Evolutionary conservation across 1,140 invertebrate species (phyloP), one percentile per base, ranked within the genome.

Genomic region (Leptinotarsa texana): DNA sequence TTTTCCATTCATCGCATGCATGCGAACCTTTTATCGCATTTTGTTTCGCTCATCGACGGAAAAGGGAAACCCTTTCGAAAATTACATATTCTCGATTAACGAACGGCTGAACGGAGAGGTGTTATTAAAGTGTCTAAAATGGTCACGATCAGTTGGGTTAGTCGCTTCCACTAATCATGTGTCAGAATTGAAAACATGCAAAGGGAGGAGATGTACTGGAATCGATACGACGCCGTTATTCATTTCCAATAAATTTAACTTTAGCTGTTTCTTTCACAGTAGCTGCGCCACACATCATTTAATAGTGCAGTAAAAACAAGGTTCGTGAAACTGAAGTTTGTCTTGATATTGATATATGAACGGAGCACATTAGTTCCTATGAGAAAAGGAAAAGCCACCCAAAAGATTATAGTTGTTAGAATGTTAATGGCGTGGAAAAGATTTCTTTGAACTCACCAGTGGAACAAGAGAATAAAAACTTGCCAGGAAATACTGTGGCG

Each of bases 111-210:
- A 63, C 75, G 51, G 62, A 62, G 49, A 76, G 67, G 75, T 76
- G 75, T 76, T 76, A 76, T 76, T 76, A 76, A 76, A 76, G 75
- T 76, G 75, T 73, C 75, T 65, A 65, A 66, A 73, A 76, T 73
- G 75, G 75, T 76, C 75, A 70, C 71, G 75, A 76, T 76, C 75
- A 73, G 63, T 76, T 69, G 61, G 73, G 75, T 76, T 73, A 69
- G 75, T 65, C 72, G 72, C 75, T 73, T 73, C 71, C 75, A 73
- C 75, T 76, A 73, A 76, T 73, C 75, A 73, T 73, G 72, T 73
- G 75, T 76, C 75, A 73, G 75, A 65, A 73, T 73, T 33, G 75
- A 76, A 76, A 76, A 76, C 75, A 76, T 76, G 75, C 75, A 73
- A 76, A 76, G 71, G 72, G 70, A 63, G 75, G 72, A 73, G 70